Evolutionary conservation across 2,888 invertebrate genomes (phyloP), one percentile per base, ranked within the genome.

Genomic region (Chydorus sphaericus): DNA sequence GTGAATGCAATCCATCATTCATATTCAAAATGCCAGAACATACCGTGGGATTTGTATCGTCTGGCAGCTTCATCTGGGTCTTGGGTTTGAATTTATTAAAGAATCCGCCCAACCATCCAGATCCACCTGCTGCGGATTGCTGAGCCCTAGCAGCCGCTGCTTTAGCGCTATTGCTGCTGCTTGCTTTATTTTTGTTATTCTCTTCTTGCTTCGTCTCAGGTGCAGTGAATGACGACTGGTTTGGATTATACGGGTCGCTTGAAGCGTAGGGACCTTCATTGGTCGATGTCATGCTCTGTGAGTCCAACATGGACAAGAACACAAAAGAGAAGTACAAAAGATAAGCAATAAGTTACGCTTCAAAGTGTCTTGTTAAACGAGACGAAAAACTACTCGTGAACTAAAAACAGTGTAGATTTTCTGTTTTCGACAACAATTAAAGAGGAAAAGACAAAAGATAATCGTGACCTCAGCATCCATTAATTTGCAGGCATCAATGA

Each of bases 61-160:
- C 92, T 1, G 94, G 93, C 63, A 94, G 75, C 66, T 86, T 91
- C 90, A 92, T 92, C 76, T 92, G 91, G 76, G 91, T 92, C 72
- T 87, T 89, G 48, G 86, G 82, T 63, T 85, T 83, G 58, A 90
- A 75, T 71, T 86, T 87, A 69, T 80, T 85, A 74, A 87, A 85
- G 64, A 91, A 77, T 53, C 89, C 88, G 60, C 88, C 88, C 66
- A 92, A 83, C 87, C 91, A 90, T 56, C 87, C 65, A 51, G 63
- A 62, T 36, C 64, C 64, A 57, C 54, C 56, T 52, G 31, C 36
- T 23, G 52, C 52, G 26, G 23, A 28, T 20, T 53, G 53, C 16
- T 36, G 37, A 31, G 16, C 20, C 23, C 29, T 18, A 33, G 31
- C 57, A 58, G 8, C 59, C 54, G 18, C 55, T 11, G 54, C 52